Percentiles rank a stretch among this genome's conserved stretches.
Evolutionary conservation across 1,140 invertebrate genomes (phyloP).

Genomic region (Listronotus bonariensis): DNA sequence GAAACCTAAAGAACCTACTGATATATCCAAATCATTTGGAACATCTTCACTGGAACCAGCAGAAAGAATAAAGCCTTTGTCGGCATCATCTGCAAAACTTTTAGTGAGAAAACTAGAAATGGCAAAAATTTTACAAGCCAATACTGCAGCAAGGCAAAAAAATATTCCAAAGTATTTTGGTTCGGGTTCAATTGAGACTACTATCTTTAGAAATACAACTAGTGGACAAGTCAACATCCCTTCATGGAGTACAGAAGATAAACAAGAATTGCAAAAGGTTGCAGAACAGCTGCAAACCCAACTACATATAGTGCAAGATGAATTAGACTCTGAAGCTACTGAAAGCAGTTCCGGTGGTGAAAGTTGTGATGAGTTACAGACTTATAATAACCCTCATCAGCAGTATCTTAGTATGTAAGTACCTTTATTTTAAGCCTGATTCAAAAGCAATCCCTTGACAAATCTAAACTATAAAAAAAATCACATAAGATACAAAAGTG

Average conservation of each 20-base stretch:
- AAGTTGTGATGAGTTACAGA: slow-evolving; percentile 87
- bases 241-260: slow-evolving; percentile 57
- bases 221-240: slow-evolving; percentile 59
- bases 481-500: neutral
- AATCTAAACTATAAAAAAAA: neutral
- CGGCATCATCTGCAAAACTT: slow-evolving; percentile 61
- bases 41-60: neutral
- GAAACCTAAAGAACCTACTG: slow-evolving; percentile 43
- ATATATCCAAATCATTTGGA: slow-evolving; percentile 14
- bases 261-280: slow-evolving; percentile 65
- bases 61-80: slow-evolving; percentile 54
- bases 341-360: slow-evolving; percentile 92
- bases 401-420: slow-evolving; percentile 79
- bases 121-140: slow-evolving; percentile 52
- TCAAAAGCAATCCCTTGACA: neutral
- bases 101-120: slow-evolving; percentile 62
- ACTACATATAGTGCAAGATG: slow-evolving; percentile 70
- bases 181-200: slow-evolving; percentile 62
- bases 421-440: no score
- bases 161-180: slow-evolving; percentile 64
- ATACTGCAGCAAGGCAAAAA: slow-evolving; percentile 44
- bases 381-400: slow-evolving; percentile 77
- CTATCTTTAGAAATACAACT: slow-evolving; percentile 37
- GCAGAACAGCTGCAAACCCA: slow-evolving; percentile 72
- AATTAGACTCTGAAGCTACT: slow-evolving; percentile 90